Evolutionary conservation across 2,888 invertebrate species (phyloP).

Genomic region (Hymenopus coronatus): DNA sequence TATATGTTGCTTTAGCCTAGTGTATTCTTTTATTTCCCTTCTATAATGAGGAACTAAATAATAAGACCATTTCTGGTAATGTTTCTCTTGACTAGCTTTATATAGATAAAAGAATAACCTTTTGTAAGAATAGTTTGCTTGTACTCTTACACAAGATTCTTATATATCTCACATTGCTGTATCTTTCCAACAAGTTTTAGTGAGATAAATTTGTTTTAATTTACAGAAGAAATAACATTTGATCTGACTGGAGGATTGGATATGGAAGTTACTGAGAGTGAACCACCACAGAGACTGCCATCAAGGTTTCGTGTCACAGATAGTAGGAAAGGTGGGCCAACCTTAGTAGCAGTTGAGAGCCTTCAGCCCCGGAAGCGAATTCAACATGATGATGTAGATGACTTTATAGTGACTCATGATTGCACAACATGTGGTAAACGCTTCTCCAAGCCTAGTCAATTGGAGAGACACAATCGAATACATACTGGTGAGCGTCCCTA

Average conservation of each 20-base stretch:
- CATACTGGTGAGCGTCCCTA: constrained; percentile 60
- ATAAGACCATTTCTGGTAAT: too few relatives aligned
- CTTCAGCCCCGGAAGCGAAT: background rate
- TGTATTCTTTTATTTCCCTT: too few relatives aligned
- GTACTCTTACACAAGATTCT: too few relatives aligned
- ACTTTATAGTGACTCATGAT: constrained; percentile 23
- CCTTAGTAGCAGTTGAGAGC: background rate
- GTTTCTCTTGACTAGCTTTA: too few relatives aligned
- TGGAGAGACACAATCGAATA: constrained; percentile 53
- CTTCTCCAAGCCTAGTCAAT: constrained; percentile 55
- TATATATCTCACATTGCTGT: too few relatives aligned
- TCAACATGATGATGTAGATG: constrained; percentile 8
- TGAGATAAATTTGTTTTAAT: background rate
- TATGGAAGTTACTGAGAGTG: constrained; percentile 14
- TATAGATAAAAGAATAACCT: too few relatives aligned
- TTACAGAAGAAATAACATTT: constrained; percentile 16
- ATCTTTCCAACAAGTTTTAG: too few relatives aligned
- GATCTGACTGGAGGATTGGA: constrained; percentile 9
- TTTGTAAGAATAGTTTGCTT: too few relatives aligned
- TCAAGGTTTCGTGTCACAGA: constrained; percentile 21
- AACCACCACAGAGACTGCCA: background rate
- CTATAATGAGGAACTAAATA: too few relatives aligned
- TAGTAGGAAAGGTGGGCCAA: constrained; percentile 5
- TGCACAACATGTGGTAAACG: constrained; percentile 49
- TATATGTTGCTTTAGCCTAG: too few relatives aligned